A percentile compares a stretch with the other conserved stretches of the same genome.
These are phyloP conservation scores for Phortica okadai DNA, from an alignment of 2,888 invertebrate genomes.

Conservation along the genomic window DNA sequence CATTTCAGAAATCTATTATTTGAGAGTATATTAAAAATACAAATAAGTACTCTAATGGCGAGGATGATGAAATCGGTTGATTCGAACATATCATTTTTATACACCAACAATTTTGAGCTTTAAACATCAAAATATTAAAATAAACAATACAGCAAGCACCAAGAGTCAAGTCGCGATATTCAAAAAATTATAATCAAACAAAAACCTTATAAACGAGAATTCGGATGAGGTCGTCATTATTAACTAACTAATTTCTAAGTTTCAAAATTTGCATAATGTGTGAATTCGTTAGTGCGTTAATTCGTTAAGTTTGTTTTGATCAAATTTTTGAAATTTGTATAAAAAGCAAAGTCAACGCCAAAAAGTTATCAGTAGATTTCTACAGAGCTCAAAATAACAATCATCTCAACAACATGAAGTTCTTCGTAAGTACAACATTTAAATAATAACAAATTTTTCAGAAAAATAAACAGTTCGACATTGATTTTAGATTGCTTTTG, in stretches of 20 bases:
- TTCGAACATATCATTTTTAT: too few species aligned
- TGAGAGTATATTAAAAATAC: too few species aligned
- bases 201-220: constrained; percentile 7
- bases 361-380: constrained; percentile 45
- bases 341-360: constrained; percentile 36
- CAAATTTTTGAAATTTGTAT: constrained; percentile 33
- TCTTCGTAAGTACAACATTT: constrained; percentile 27
- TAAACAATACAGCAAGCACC: neutral
- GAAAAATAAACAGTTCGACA: neutral
- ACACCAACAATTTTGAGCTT: too few species aligned
- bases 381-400: constrained; percentile 34
- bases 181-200: constrained; percentile 5
- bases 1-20: too few species aligned
- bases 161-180: neutral
- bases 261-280: constrained; percentile 4
- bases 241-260: neutral
- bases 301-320: constrained; percentile 9
- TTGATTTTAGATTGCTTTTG: constrained; percentile 46
- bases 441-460: neutral
- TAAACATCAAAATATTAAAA: neutral
- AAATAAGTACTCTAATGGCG: too few species aligned
- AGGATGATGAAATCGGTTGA: too few species aligned
- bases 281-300: constrained; percentile 19
- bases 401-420: constrained; percentile 28
- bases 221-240: constrained; percentile 1